Base-by-base conservation (phyloP, 2,797 vertebrate species). In the Melanotaenia parkinsoni region DNA sequence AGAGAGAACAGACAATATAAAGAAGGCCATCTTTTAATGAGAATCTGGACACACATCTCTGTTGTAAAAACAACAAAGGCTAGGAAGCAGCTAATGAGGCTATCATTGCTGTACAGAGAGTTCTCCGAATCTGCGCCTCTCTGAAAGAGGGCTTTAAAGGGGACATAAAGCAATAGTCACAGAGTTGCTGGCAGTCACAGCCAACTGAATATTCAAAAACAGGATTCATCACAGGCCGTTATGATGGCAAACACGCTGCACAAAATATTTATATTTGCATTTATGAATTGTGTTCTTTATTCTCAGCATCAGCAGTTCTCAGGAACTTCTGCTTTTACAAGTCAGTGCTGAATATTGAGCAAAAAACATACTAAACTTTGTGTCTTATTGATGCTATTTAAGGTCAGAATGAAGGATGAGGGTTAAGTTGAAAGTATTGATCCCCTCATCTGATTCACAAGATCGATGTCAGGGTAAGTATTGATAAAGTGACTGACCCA, bases 61-160 rank as follows among this genome's bases (percentile, higher is more conserved):
- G 92, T 89, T 92, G 90, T 91, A 93, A 92, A 92, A 92, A 89
- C 92, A 92, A 94, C 92, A 94, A 93, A 92, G 84, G 85, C 86
- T 87, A 89, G 90, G 86, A 93, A 85, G 89, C 92, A 90, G 91
- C 92, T 93, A 93, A 94, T 94, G 93, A 94, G 91, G 91, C 91
- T 92, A 93, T 93, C 92, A 92, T 93, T 82, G 86, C 82, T 81
- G 88, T 85, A 87, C 89, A 90, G 84, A 93, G 90, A 88, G 89
- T 88, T 89, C 86, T 91, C 83, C 37, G 30, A 88, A 85, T 83
- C 63, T 86, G 89, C 75, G 88, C 87, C 83, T 88, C 90, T 87
- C 79, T 88, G 83, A 91, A 92, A 91, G 86, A 89, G 81, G 82
- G 88, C 88, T 90, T 90, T 90, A 91, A 93, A 92, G 87, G 85